Evolutionary conservation across 2,797 vertebrate species (phyloP).

Genomic region (Phaenicophaeus curvirostris): DNA sequence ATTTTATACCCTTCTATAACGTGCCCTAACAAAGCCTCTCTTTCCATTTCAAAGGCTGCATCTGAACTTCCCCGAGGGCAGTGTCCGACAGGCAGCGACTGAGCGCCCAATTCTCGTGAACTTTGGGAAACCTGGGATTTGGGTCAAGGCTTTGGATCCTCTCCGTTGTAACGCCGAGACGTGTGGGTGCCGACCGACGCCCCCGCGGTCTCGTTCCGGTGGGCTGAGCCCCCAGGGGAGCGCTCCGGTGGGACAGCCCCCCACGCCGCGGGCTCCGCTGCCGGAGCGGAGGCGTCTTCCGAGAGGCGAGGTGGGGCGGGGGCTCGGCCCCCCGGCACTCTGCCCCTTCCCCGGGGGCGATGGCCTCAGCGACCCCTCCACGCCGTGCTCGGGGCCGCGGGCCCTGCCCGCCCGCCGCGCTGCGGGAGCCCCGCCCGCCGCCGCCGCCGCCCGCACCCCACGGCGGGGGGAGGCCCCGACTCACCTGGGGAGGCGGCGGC

Average conservation of each 20-base stretch:
- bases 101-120: not conserved
- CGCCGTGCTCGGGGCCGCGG: not conserved
- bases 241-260: not conserved
- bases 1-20: not conserved
- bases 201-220: not conserved
- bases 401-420: constrained; percentile 11
- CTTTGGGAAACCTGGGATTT: not conserved
- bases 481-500: constrained; percentile 59
- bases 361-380: not conserved
- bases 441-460: not conserved
- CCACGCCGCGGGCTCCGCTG: not conserved
- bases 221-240: not conserved
- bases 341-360: not conserved
- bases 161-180: not conserved
- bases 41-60: not conserved
- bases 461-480: not conserved
- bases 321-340: not conserved
- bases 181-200: not conserved
- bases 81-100: not conserved
- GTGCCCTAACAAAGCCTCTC: not conserved
- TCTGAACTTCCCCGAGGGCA: not conserved
- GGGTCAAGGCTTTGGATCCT: not conserved
- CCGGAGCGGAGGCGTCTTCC: rapidly evolving
- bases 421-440: constrained; percentile 45
- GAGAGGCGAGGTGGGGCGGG: not conserved